Evolutionary conservation across 1,140 invertebrate genomes (phyloP), one percentile per base, ranked within the genome.

Genomic region (Sminthurides bifidus): DNA sequence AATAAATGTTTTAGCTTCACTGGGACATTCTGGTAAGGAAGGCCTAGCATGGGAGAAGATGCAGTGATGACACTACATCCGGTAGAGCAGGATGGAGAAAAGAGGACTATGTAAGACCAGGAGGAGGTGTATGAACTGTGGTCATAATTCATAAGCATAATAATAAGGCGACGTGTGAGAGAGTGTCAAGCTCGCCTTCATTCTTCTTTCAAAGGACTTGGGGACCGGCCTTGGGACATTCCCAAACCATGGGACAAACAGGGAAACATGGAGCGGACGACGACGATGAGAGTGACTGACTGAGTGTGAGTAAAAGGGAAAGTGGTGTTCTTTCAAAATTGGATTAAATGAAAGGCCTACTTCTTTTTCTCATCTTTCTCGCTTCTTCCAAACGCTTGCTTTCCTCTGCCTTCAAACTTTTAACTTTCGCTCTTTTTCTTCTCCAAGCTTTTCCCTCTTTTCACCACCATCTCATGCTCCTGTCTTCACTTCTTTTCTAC

Each of bases 251-350:
- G n/a, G n/a, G n/a, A n/a, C n/a, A n/a, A n/a, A n/a, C n/a, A n/a
- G n/a, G n/a, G n/a, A n/a, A n/a, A n/a, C n/a, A n/a, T n/a, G n/a
- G n/a, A n/a, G 33, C 10, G 33, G 10, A 35, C 33, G n/a, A n/a
- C 10, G 33, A 35, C 33, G n/a, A 35, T 12, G 33, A 35, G 10
- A 35, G 33, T 12, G 33, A 35, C 10, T 12, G 33, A 35, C 10
- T 35, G n/a, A 35, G 38, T 37, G 27, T 48, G 41, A 49, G 45
- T 35, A 55, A 55, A 55, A 55, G 44, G 48, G 54, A 55, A 55
- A 49, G 31, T 24, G 49, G 44, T 55, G 44, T 45, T 49, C 45
- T 14, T 48, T 4, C 35, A n/a, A 55, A 55, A 55, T 55, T 55
- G 54, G 54, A 55, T 55, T 55, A 49, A 40, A 26, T 41, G 14